Conservation (phyloP, 2,888 invertebrate genomes). For the Dione vanillae region DNA sequence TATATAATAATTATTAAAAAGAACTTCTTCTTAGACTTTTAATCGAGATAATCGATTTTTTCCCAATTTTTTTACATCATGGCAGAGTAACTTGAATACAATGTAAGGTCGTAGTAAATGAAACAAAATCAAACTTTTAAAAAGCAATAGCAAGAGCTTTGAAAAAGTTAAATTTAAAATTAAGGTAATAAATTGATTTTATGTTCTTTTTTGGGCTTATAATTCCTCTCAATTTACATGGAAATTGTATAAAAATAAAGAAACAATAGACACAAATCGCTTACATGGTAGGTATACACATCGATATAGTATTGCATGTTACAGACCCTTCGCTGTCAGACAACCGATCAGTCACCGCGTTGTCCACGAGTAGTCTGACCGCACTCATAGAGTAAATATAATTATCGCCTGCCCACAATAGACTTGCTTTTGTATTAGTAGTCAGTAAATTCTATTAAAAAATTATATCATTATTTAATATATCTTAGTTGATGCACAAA, state of each 20-base stretch:
- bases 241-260: background rate
- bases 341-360: constrained; percentile 29
- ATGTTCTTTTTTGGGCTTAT: background rate
- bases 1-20: too few relatives aligned
- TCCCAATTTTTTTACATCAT: too few relatives aligned
- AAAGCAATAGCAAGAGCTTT: too few relatives aligned
- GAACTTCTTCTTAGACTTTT: too few relatives aligned
- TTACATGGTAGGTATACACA: background rate
- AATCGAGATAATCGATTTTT: too few relatives aligned
- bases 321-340: constrained; percentile 17
- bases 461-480: background rate
- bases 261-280: background rate
- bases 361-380: constrained; percentile 25
- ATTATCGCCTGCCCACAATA: constrained; percentile 28
- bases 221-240: background rate
- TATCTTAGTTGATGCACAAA: too few relatives aligned
- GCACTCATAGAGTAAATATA: constrained; percentile 32
- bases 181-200: background rate
- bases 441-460: constrained; percentile 1
- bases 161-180: background rate
- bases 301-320: background rate
- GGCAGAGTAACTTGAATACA: too few relatives aligned
- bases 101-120: too few relatives aligned
- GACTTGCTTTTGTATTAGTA: background rate
- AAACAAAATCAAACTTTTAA: too few relatives aligned